Percentiles rank a stretch among this genome's conserved stretches.
phyloP scores from a whole-genome alignment of 2,113 vertebrate genomes.

The Pomatostomus ruficeps region DNA sequence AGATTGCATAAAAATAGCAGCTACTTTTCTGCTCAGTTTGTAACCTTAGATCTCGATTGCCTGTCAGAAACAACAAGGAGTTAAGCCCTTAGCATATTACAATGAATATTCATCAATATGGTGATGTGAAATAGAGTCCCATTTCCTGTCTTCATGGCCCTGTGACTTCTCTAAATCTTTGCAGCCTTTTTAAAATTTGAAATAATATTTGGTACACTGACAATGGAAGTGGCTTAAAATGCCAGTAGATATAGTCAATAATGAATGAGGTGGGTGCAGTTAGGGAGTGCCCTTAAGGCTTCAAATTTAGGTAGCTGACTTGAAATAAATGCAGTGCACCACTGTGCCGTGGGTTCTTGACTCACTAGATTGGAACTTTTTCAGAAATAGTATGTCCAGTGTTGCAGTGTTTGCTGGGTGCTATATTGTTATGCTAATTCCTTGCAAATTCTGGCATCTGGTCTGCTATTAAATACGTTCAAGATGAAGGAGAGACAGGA shows the following conservation, averaged over 20 bases:
- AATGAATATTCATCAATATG: constrained; percentile 71
- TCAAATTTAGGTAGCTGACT: not conserved
- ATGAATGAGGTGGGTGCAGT: not conserved
- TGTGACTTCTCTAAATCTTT: constrained; percentile 27
- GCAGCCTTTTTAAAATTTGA: not conserved
- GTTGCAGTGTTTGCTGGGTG: not conserved
- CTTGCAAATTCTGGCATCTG: not conserved
- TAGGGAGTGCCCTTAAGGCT: not conserved
- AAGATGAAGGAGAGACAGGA: not conserved
- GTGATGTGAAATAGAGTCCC: constrained; percentile 62
- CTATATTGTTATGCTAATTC: not conserved
- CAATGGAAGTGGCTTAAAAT: not conserved
- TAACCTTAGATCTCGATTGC: constrained; percentile 63
- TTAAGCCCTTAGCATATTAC: constrained; percentile 63
- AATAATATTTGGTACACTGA: not conserved
- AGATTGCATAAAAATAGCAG: constrained; percentile 41
- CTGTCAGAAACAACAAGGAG: constrained; percentile 67
- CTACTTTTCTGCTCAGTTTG: constrained; percentile 67
- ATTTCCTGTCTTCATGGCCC: constrained; percentile 47
- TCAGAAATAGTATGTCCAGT: not conserved
- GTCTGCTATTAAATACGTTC: not conserved
- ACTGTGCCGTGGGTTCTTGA: not conserved
- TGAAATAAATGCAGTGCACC: not conserved
- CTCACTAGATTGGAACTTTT: not conserved
- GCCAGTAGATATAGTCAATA: not conserved